Base-by-base conservation (phyloP, 2,888 invertebrate species). In the Cheilosia impressa region DNA sequence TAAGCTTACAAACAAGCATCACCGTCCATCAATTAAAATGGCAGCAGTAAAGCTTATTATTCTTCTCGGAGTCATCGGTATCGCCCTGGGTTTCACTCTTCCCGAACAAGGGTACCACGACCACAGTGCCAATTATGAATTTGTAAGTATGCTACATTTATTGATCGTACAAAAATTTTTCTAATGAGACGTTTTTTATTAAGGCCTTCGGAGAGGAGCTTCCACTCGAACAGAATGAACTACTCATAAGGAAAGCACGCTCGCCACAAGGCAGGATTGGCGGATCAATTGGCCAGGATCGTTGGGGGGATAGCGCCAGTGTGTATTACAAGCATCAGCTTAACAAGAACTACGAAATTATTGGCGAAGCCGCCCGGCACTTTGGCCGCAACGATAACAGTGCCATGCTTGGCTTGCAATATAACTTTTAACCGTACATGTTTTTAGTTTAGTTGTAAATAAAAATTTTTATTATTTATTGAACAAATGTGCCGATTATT, bases 31-130 rank as follows among this genome's bases (percentile, higher is more conserved):
- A 38, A 38, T 38, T 17, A 69, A 58, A 58, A 69, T 65, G 65
- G 57, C 31, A 22, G 17, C 72, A 34, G 17, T 66, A 4, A 75
- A 75, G n/a, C 10, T 66, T 4, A 58, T 66, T 22, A 27, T 76
- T 19, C 15, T 76, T 31, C 4, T 19, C 10, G 75, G 50, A 9
- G 43, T 76, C 27, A 31, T 66, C 27, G 66, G 66, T 7, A 9
- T 76, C 2, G 50, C 75, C 0, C 41, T 66, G 57, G 65, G 75
- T 15, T 76, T 50, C 10, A 38, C 50, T n/a, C 5, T 75, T 34
- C 65, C 75, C 17, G 57, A 65, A 2, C n/a, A 57, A 4, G 17
- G 38, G 9, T 4, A 5, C 22, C 22, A 38, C 22, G 19, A 22
- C 0, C 50, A 13, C 3, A 50, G 10, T 22, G 1, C 2, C 38